These are phyloP conservation scores for Heliocidaris tuberculata DNA, from an alignment of 35 echinoderm and acorn worm species.

Conservation along the genomic window DNA sequence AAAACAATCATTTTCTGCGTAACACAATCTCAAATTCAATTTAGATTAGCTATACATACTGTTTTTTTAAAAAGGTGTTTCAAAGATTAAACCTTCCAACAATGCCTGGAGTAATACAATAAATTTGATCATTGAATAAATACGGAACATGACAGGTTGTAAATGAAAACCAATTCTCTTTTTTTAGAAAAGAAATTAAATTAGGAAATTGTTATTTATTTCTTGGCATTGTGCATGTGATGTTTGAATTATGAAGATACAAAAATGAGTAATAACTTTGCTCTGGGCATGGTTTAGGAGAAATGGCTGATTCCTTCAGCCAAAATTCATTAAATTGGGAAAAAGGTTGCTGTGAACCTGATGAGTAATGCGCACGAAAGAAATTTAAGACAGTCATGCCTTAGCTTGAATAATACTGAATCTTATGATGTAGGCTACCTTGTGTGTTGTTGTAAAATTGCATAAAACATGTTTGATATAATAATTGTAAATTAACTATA, in stretches of 20 bases:
- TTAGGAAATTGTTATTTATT: not conserved
- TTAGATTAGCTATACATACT: not conserved
- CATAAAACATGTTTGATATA: no score
- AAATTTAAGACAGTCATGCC: no score
- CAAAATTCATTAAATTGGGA: no score
- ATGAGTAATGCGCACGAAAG: no score
- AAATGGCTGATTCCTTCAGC: not conserved
- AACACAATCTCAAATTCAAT: slow-evolving; percentile 13
- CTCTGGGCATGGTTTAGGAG: not conserved
- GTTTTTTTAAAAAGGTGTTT: not conserved
- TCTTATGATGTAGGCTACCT: no score
- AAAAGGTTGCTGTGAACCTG: no score
- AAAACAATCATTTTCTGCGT: not conserved
- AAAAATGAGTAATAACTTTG: not conserved
- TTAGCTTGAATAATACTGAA: no score
- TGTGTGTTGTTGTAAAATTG: no score
- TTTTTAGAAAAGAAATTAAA: not conserved
- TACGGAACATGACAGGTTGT: not conserved
- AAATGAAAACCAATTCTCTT: not conserved
- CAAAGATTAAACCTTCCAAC: not conserved
- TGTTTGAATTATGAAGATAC: not conserved
- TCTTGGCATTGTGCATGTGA: not conserved
- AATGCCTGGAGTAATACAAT: not conserved
- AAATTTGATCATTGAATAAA: not conserved
- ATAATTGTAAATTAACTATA: no score